Base-by-base conservation (phyloP, 2,888 invertebrate genomes). In the Ctena decussata region DNA sequence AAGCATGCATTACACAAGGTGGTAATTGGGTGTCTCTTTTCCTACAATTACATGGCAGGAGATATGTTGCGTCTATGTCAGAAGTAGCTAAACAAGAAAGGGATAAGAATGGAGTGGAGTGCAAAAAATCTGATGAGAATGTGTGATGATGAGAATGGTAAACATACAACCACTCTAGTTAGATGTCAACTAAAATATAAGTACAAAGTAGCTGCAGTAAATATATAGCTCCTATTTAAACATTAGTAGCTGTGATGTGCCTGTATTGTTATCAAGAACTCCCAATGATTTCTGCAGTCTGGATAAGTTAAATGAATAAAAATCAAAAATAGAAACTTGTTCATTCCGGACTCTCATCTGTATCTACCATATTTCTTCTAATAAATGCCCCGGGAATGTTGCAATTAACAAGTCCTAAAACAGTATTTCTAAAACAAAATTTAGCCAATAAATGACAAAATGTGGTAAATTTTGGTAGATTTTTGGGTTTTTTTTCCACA, bases 121-220 rank as follows among this genome's bases (percentile, higher is more conserved):
- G 44, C 44, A 85, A 80, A 77, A 82, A 77, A 71, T 73, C 53
- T 75, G 83, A 86, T 84, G 86, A 84, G 72, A 78, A 65, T 57
- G 80, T 73, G 86, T 80, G 83, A 78, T 84, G 83, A 86, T 86
- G 86, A 83, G 75, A 75, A 27, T 60, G 49, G 74, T 41, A 81
- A 53, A 74, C 46, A 69, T 49, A 85, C 74, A 81, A 73, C 82
- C 86, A 86, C 83, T 49, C 83, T 81, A 86, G 69, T 83, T 79
- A 82, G 74, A 77, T 83, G 81, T 78, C 81, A 81, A 71, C 86
- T 86, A 86, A 74, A 72, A 72, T 72, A 41, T 46, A 24, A 41
- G 81, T 82, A 82, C 70, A 79, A 53, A 82, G 57, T 79, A 79
- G 57, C 72, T 71, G 73, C 53, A 72, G 76, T 77, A 44, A 72